A percentile compares a stretch with the other conserved stretches of the same genome.
These are phyloP conservation scores for Ernsta delagoae DNA, from an alignment of 2,888 invertebrate species.

Conservation along the genomic window DNA sequence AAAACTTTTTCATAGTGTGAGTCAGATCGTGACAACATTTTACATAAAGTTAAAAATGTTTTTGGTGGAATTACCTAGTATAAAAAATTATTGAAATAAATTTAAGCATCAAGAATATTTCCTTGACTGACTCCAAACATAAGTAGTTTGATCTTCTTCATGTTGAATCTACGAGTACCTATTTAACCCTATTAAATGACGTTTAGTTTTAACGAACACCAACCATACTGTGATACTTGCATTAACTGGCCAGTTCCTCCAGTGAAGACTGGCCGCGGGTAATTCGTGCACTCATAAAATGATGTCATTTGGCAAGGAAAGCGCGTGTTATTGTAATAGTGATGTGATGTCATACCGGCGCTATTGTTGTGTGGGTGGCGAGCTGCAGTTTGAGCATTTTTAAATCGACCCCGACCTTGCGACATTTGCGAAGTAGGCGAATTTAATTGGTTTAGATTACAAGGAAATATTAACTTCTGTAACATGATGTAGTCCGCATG, in stretches of 20 bases:
- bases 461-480: neutral
- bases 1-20: too few species aligned
- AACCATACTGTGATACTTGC: neutral
- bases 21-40: too few species aligned
- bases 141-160: too few species aligned
- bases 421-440: slow-evolving; percentile 4
- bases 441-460: slow-evolving; percentile 13
- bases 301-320: slow-evolving; percentile 73
- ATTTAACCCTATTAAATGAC: too few species aligned
- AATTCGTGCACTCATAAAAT: slow-evolving; percentile 47
- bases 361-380: slow-evolving; percentile 47
- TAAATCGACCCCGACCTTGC: slow-evolving; percentile 22
- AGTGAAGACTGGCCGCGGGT: too few species aligned
- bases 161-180: neutral
- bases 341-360: slow-evolving; percentile 51
- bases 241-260: slow-evolving; percentile 2
- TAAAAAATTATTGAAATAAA: too few species aligned
- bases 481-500: too few species aligned
- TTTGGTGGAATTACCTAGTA: too few species aligned
- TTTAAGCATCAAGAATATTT: too few species aligned
- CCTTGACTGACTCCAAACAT: too few species aligned
- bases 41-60: too few species aligned
- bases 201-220: neutral
- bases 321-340: slow-evolving; percentile 44
- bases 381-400: slow-evolving; percentile 34